These are phyloP conservation scores for Bursaphelenchus mucronatus DNA, from an alignment of 1,140 invertebrate species.

Conservation along the genomic window DNA sequence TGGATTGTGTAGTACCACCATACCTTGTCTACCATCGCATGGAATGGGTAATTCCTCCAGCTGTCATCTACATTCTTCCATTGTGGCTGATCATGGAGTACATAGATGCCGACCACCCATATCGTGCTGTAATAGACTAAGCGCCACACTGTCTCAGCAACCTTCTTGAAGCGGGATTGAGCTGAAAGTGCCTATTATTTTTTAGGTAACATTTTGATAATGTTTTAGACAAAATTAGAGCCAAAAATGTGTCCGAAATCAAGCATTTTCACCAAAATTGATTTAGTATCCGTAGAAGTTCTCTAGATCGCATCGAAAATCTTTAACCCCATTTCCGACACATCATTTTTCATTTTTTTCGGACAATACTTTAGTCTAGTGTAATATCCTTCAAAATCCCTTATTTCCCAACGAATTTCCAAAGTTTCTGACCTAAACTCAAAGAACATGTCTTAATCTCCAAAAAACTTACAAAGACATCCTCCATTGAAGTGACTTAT, in stretches of 20 bases:
- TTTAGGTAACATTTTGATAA: no score
- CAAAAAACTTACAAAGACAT: slow-evolving; percentile 10
- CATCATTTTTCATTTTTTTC: slow-evolving; percentile 26
- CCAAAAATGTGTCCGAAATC: no score
- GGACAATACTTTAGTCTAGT: slow-evolving; percentile 17
- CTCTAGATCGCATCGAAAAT: no score
- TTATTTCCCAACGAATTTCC: no score
- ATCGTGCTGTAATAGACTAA: slow-evolving; percentile 49
- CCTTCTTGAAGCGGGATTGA: slow-evolving; percentile 51
- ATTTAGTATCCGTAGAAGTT: no score
- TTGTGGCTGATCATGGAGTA: slow-evolving; percentile 51
- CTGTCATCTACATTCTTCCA: slow-evolving; percentile 52
- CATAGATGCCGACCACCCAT: slow-evolving; percentile 40
- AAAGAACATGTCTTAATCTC: background rate
- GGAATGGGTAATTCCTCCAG: slow-evolving; percentile 53
- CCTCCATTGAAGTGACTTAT: slow-evolving; percentile 1
- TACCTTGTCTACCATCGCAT: slow-evolving; percentile 49
- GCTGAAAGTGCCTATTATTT: no score
- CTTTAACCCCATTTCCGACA: no score
- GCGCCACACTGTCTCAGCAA: slow-evolving; percentile 59
- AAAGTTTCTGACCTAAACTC: no score
- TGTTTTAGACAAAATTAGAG: no score
- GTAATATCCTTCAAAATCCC: no score
- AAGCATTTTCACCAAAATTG: no score
- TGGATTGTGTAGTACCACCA: slow-evolving; percentile 96